phyloP scores from a whole-genome alignment of 2,113 vertebrate genomes.

The Planiliza haematocheilus region DNA sequence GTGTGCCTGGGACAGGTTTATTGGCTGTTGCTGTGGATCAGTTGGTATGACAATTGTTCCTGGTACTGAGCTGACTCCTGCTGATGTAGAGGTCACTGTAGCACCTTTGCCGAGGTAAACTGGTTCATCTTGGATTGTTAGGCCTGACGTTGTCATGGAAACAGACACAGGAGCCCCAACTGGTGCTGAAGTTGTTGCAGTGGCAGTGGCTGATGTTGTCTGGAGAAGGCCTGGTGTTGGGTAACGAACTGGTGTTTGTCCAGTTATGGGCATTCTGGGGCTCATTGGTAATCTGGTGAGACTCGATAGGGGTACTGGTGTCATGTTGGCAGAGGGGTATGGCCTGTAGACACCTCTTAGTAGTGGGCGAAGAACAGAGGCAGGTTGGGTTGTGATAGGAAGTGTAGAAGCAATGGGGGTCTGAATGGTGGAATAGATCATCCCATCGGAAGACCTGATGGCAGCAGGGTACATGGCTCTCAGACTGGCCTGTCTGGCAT shows the following conservation, averaged over 20 bases:
- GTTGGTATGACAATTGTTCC: constrained; percentile 55
- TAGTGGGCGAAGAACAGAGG: constrained; percentile 90
- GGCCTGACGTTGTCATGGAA: constrained; percentile 49
- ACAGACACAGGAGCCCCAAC: constrained; percentile 44
- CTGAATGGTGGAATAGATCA: constrained; percentile 99
- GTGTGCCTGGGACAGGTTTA: constrained; percentile 81
- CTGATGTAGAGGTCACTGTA: constrained; percentile 72
- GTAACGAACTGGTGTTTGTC: constrained; percentile 86
- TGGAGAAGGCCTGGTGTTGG: constrained; percentile 83
- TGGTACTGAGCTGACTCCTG: constrained; percentile 53
- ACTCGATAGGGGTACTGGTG: constrained; percentile 91
- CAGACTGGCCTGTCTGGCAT: constrained; percentile 86
- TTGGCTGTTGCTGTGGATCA: constrained; percentile 81
- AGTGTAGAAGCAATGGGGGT: constrained; percentile 97
- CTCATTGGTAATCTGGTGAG: constrained; percentile 88
- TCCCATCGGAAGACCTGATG: constrained; percentile 92
- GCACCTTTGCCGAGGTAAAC: constrained; percentile 91
- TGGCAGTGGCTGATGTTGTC: constrained; percentile 66
- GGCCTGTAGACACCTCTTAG: constrained; percentile 91
- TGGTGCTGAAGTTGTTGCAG: constrained; percentile 59
- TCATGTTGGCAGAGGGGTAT: constrained; percentile 85
- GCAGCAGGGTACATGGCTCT: constrained; percentile 92
- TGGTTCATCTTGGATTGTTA: constrained; percentile 85
- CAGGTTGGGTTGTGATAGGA: constrained; percentile 97
- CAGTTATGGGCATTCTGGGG: constrained; percentile 86